A percentile compares a stretch with the other conserved stretches of the same genome.
phyloP scores from a whole-genome alignment of 1,140 invertebrate species.

The Coenobita brevimanus region DNA sequence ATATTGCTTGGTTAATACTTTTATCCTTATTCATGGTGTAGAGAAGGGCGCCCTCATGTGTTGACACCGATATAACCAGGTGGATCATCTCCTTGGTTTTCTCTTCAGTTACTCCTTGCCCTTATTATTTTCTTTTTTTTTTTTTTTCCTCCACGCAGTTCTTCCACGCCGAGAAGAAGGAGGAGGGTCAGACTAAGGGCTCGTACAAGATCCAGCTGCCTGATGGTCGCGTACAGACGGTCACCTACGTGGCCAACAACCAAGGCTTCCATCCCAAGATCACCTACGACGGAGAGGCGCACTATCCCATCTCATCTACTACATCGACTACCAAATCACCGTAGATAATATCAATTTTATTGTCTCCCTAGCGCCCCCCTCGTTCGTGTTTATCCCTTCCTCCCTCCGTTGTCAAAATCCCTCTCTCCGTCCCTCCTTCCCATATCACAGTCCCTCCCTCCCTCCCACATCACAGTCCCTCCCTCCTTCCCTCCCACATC shows the following conservation, averaged over 20 bases:
- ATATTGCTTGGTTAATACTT: too few relatives aligned
- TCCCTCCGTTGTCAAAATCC: not conserved
- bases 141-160: too few relatives aligned
- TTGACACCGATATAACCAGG: too few relatives aligned
- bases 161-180: constrained; percentile 49
- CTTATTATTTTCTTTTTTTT: too few relatives aligned
- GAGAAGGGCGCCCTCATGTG: too few relatives aligned
- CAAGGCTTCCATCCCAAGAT: constrained; percentile 48
- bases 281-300: constrained; percentile 33
- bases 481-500: not conserved
- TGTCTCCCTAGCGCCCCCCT: not conserved
- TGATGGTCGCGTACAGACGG: constrained; percentile 51
- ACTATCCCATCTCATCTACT: not conserved
- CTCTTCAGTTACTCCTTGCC: too few relatives aligned
- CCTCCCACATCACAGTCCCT: not conserved
- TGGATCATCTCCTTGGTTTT: too few relatives aligned
- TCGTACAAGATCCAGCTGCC: constrained; percentile 55
- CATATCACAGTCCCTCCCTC: too few relatives aligned
- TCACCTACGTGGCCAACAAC: constrained; percentile 46
- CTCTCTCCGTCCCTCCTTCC: not conserved
- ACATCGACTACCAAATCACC: not conserved
- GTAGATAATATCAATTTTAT: too few relatives aligned
- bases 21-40: too few relatives aligned
- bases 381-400: not conserved
- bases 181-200: constrained; percentile 47